Percentiles rank a stretch among this genome's conserved stretches.
Conservation (phyloP, 2,888 invertebrate genomes). For the Hofmannophila pseudospretella region DNA sequence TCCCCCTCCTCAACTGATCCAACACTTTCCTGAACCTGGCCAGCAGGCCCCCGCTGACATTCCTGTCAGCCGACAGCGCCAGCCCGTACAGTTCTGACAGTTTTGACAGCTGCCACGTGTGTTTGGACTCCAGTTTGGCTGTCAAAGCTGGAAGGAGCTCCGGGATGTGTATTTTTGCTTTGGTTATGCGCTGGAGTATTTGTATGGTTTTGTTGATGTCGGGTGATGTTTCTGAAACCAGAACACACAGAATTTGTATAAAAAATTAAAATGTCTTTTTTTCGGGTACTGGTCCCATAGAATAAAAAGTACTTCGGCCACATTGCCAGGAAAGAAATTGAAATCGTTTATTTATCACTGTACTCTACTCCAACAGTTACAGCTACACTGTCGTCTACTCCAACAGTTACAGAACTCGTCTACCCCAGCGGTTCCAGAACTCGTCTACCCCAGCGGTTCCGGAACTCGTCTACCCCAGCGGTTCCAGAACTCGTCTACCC, state of each 20-base stretch:
- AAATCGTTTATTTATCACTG: too few species aligned
- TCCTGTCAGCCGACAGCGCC: slow-evolving; percentile 20
- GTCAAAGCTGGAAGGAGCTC: slow-evolving; percentile 24
- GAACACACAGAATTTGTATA: not conserved
- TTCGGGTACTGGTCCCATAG: too few species aligned
- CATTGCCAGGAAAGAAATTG: too few species aligned
- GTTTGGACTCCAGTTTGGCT: slow-evolving; percentile 8
- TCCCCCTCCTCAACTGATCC: slow-evolving; percentile 19
- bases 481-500: too few species aligned
- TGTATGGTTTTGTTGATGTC: slow-evolving; percentile 18
- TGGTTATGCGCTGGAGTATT: slow-evolving; percentile 23
- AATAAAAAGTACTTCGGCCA: too few species aligned
- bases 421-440: too few species aligned
- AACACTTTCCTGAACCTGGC: slow-evolving; percentile 26
- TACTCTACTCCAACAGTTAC: too few species aligned
- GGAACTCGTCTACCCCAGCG: too few species aligned
- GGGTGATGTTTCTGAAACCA: slow-evolving; percentile 14
- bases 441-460: too few species aligned
- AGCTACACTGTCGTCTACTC: too few species aligned
- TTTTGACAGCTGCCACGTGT: slow-evolving; percentile 16
- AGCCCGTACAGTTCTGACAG: slow-evolving; percentile 34
- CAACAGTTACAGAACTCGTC: too few species aligned
- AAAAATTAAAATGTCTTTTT: too few species aligned
- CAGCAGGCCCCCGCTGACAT: slow-evolving; percentile 10
- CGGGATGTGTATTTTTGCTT: slow-evolving; percentile 29